Evolutionary conservation across 2,888 invertebrate genomes (phyloP), one percentile per base, ranked within the genome.

Genomic region (Protodeltote pygarga): DNA sequence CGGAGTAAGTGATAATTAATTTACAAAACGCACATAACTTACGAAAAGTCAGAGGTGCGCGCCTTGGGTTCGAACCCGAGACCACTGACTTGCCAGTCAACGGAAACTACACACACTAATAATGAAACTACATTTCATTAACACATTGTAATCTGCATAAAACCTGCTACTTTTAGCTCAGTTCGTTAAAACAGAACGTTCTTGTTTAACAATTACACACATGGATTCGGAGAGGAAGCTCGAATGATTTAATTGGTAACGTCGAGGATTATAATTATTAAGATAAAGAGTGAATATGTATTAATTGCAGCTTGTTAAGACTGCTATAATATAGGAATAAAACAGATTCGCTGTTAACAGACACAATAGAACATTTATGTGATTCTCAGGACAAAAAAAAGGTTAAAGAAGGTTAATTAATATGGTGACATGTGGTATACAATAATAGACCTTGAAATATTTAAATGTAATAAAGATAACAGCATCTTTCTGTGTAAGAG

Each of bases 141-240:
- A 40, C 21, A 5, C 3, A 38, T 27, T 19, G n/a, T n/a, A 24
- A 45, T 51, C 44, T 38, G 48, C 49, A 55, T 48, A 35, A 41
- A 33, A 48, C 44, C 31, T 37, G 9, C 6, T 15, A 21, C 17
- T 32, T 44, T 47, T 15, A 48, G 45, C 42, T 35, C 49, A 64
- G 21, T 57, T 53, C 42, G 27, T 53, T 62, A 48, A 4, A 31
- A 62, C 47, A 46, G 52, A 41, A 47, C 29, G 50, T 34, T 35
- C 37, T 55, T 67, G 65, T 67, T 41, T 44, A 44, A 41, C 35
- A 65, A 61, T 53, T 66, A 31, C 47, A 20, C 54, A 52, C 54
- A 41, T 54, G 49, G 47, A 52, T 46, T 41, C 31, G 35, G 24
- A 29, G 45, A 57, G 63, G 50, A 58, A 61, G 37, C 50, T 17